A percentile compares a stretch with the other conserved stretches of the same genome.
These are phyloP conservation scores for Brachynemurus nebulosus DNA, from an alignment of 2,888 invertebrate genomes.

Conservation along the genomic window DNA sequence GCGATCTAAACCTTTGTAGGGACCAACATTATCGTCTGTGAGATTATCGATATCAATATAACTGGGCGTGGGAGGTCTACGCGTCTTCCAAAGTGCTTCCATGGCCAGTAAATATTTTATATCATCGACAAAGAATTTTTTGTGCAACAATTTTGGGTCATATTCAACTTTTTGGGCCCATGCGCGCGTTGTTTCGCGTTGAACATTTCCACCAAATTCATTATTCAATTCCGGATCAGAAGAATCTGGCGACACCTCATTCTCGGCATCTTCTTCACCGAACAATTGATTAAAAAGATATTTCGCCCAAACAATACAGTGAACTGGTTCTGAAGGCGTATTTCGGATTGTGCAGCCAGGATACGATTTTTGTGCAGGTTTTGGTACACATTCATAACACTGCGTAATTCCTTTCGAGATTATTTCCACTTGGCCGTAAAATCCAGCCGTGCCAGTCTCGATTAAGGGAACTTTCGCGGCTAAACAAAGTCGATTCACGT, in stretches of 20 bases:
- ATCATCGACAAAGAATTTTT: slow-evolving; percentile 89
- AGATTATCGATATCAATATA: slow-evolving; percentile 19
- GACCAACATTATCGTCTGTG: slow-evolving; percentile 13
- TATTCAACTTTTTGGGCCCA: slow-evolving; percentile 83
- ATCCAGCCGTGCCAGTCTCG: slow-evolving; percentile 96
- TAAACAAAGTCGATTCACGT: slow-evolving; percentile 97
- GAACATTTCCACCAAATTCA: slow-evolving; percentile 32
- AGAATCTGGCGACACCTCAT: slow-evolving; percentile 95
- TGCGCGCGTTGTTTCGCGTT: slow-evolving; percentile 56
- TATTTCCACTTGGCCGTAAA: slow-evolving; percentile 87
- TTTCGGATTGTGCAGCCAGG: slow-evolving; percentile 99
- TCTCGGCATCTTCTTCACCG: slow-evolving; percentile 91
- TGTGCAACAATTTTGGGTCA: slow-evolving; percentile 72
- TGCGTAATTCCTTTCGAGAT: slow-evolving; percentile 79
- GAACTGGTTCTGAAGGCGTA: slow-evolving; percentile 97
- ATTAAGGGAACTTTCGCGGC: slow-evolving; percentile 88
- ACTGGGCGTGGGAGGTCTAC: slow-evolving; percentile 66
- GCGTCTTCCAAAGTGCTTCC: slow-evolving; percentile 88
- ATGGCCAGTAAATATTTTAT: slow-evolving; percentile 88
- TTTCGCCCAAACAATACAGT: slow-evolving; percentile 99
- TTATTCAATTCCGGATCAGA: slow-evolving; percentile 85
- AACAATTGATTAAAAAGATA: slow-evolving; percentile 96
- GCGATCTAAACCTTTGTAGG: slow-evolving; percentile 1
- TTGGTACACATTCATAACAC: slow-evolving; percentile 94
- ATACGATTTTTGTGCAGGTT: slow-evolving; percentile 80